phyloP scores from a whole-genome alignment of 2,113 vertebrate species.

The Apodemus speciosus region DNA sequence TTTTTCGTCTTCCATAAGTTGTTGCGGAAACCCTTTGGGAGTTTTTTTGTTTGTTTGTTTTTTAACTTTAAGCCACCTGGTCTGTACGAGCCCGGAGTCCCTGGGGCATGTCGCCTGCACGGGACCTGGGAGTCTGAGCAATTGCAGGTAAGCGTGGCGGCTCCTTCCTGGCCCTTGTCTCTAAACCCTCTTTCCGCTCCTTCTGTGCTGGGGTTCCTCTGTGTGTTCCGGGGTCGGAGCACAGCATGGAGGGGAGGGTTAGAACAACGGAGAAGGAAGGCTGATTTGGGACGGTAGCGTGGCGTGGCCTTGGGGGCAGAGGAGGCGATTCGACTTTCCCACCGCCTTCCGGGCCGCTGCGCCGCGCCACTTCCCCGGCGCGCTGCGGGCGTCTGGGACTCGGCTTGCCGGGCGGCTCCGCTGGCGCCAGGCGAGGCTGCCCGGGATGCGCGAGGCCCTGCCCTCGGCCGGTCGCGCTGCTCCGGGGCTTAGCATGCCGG shows the following conservation, averaged over 20 bases:
- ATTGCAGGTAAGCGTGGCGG: slow-evolving; percentile 75
- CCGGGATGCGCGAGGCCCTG: slow-evolving; percentile 36
- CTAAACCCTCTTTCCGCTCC: not conserved
- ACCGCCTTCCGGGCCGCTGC: slow-evolving; percentile 60
- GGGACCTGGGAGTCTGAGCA: slow-evolving; percentile 11
- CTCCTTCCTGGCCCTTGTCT: not conserved
- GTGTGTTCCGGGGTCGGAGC: not conserved
- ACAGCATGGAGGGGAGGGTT: not conserved
- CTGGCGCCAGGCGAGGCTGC: not conserved
- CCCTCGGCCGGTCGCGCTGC: not conserved
- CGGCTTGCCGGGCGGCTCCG: not conserved
- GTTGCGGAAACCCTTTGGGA: slow-evolving; percentile 1
- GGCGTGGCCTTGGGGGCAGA: not conserved
- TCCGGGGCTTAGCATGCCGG: not conserved
- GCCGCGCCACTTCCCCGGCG: not conserved
- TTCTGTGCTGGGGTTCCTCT: not conserved
- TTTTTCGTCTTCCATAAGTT: not conserved
- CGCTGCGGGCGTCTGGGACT: not conserved
- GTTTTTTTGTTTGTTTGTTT: not conserved
- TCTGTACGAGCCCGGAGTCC: not conserved
- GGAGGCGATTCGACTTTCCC: not conserved
- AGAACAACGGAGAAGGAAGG: not conserved
- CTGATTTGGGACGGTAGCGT: not conserved
- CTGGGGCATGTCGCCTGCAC: slow-evolving; percentile 53
- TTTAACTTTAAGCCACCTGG: slow-evolving; percentile 34